Conservation (phyloP, 1,140 invertebrate species). For the Mycetomoellerius zeteki region DNA sequence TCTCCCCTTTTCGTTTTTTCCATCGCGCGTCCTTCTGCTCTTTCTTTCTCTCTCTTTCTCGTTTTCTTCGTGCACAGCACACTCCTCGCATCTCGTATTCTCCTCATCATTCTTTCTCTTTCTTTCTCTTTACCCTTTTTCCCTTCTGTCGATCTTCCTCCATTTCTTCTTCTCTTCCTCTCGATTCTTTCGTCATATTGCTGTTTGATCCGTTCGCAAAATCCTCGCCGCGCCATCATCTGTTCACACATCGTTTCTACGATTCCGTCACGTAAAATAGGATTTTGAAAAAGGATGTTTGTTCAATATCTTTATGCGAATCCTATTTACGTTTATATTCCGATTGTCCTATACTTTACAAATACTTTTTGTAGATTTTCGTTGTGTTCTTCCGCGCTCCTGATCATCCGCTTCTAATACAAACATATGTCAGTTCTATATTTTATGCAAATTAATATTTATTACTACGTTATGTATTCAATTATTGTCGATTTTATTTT, state of each 20-base stretch:
- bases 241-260: slow-evolving; percentile 77
- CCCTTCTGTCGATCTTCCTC: slow-evolving; percentile 28
- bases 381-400: neutral
- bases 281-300: slow-evolving; percentile 74
- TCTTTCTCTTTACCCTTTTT: slow-evolving; percentile 51
- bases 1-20: slow-evolving; percentile 57
- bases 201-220: slow-evolving; percentile 73
- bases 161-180: slow-evolving; percentile 36
- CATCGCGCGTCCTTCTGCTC: slow-evolving; percentile 64
- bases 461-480: neutral
- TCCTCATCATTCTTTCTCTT: slow-evolving; percentile 14
- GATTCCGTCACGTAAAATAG: slow-evolving; percentile 76
- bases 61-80: slow-evolving; percentile 11
- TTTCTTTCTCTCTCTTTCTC: slow-evolving; percentile 62
- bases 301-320: slow-evolving; percentile 73
- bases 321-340: slow-evolving; percentile 70
- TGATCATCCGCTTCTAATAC: neutral
- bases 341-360: slow-evolving; percentile 58
- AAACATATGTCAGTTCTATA: neutral
- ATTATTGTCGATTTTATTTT: neutral
- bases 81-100: slow-evolving; percentile 67
- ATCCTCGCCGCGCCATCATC: slow-evolving; percentile 73
- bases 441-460: neutral
- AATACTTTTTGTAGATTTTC: slow-evolving; percentile 57
- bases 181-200: slow-evolving; percentile 64